These are phyloP conservation scores for Pseudomyrmex flavicornis DNA, from an alignment of 1,140 invertebrate genomes.

Conservation along the genomic window DNA sequence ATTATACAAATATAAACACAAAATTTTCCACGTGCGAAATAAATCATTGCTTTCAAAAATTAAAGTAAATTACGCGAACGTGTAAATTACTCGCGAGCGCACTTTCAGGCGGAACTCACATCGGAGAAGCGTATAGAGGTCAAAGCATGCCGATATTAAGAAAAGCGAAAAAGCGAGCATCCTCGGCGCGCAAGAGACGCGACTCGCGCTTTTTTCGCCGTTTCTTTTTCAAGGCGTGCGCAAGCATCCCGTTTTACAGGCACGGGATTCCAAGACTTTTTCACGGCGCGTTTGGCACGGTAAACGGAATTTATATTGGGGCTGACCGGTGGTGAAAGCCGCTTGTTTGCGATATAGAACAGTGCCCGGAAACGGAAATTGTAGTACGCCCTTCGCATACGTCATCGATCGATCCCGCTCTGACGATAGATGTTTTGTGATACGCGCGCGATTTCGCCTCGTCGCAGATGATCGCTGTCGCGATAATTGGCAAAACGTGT, in stretches of 20 bases:
- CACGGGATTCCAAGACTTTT: constrained; percentile 35
- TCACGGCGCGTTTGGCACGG: constrained; percentile 26
- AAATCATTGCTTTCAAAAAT: too few relatives aligned
- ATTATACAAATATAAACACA: too few relatives aligned
- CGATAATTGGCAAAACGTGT: constrained; percentile 43
- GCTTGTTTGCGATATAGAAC: neutral
- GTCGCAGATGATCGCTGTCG: constrained; percentile 27
- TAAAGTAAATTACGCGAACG: too few relatives aligned
- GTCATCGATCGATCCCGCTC: neutral
- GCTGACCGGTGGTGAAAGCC: neutral
- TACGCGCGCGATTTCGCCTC: constrained; percentile 14
- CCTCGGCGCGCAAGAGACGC: neutral
- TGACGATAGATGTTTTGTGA: constrained; percentile 18
- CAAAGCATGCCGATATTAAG: constrained; percentile 39
- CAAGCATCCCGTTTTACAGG: constrained; percentile 44
- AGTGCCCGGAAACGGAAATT: constrained; percentile 31
- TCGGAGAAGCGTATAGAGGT: neutral
- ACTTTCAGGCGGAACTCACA: neutral
- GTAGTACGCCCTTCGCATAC: neutral
- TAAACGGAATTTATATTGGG: constrained; percentile 46
- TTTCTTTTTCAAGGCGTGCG: neutral
- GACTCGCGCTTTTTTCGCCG: constrained; percentile 20
- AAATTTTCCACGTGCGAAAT: too few relatives aligned
- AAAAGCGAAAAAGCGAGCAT: constrained; percentile 8
- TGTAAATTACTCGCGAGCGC: too few relatives aligned